Evolutionary conservation across 2,888 invertebrate genomes (phyloP), one percentile per base, ranked within the genome.

Genomic region (Nycteola revayana): DNA sequence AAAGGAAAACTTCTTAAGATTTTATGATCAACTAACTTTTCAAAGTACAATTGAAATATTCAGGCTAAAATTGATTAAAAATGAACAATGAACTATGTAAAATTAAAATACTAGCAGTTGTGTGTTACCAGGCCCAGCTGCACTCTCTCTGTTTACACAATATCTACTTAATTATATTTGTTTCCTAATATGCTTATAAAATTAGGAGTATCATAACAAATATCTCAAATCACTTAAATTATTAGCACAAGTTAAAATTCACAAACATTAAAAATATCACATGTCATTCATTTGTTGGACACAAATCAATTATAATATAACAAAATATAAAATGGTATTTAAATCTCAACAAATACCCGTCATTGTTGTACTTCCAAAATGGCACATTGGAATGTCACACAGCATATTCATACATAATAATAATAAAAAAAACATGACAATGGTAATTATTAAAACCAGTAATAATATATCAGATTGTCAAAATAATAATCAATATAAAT

Each of bases 181-280:
- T n/a, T n/a, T n/a, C n/a, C n/a, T n/a, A n/a, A n/a, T n/a, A n/a
- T n/a, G n/a, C n/a, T n/a, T n/a, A n/a, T n/a, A n/a, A n/a, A n/a
- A n/a, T n/a, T n/a, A n/a, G n/a, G n/a, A n/a, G n/a, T n/a, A n/a
- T n/a, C n/a, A n/a, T n/a, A n/a, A n/a, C n/a, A n/a, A n/a, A n/a
- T n/a, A n/a, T 14, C 14, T 14, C 2, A 14, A 14, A 14, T 14
- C 14, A 20, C 25, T 10, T 21, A 25, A 25, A n/a, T 36, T 18
- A 14, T 14, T 14, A 14, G 5, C 14, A 14, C 14, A 3, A 7
- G 20, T 32, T 27, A 28, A 18, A 34, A 32, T 48, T 38, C 25
- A 43, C 29, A 38, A 57, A 45, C 47, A 49, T 47, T 37, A 47
- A 48, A 43, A 57, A 48, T 54, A 56, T 56, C 54, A 54, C 54